Conservation (phyloP, 2,888 invertebrate species). For the Hirtodrosophila histrioides region DNA sequence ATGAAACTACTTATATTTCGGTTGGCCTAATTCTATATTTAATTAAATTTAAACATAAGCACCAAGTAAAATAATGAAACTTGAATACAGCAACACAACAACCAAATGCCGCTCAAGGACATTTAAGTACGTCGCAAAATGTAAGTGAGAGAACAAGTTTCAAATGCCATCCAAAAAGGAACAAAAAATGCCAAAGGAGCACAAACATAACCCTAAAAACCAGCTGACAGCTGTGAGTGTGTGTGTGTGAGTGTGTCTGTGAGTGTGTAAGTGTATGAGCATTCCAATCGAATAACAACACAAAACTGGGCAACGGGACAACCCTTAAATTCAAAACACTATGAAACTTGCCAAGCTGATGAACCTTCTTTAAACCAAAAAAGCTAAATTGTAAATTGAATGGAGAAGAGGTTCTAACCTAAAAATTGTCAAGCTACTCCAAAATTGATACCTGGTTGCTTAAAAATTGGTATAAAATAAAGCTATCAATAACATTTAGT, state of each 20-base stretch:
- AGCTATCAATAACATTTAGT: too few relatives aligned
- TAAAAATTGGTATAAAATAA: too few relatives aligned
- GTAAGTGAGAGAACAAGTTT: slow-evolving; percentile 57
- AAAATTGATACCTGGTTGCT: too few relatives aligned
- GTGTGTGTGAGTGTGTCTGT: slow-evolving; percentile 9
- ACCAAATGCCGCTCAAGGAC: slow-evolving; percentile 58
- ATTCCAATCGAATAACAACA: slow-evolving; percentile 18
- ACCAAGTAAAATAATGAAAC: too few relatives aligned
- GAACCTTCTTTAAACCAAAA: too few relatives aligned
- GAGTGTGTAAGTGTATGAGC: slow-evolving; percentile 2
- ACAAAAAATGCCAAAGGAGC: slow-evolving; percentile 15
- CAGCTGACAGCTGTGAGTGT: slow-evolving; percentile 39
- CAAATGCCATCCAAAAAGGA: slow-evolving; percentile 35
- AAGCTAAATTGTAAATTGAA: too few relatives aligned
- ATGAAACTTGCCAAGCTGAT: too few relatives aligned
- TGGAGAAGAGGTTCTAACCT: too few relatives aligned
- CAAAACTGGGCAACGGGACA: slow-evolving; percentile 35
- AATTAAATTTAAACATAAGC: too few relatives aligned
- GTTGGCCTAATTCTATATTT: too few relatives aligned
- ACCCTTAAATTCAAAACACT: slow-evolving; percentile 44
- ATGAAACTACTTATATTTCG: too few relatives aligned
- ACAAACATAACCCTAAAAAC: slow-evolving; percentile 49
- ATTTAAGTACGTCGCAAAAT: slow-evolving; percentile 65
- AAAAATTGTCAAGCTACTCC: too few relatives aligned
- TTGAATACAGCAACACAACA: slow-evolving; percentile 25